Percentiles rank a stretch among this genome's conserved stretches.
Evolutionary conservation across 53 echinoderm and acorn worm genomes (phyloP).

Genomic region (Apostichopus leukothele): DNA sequence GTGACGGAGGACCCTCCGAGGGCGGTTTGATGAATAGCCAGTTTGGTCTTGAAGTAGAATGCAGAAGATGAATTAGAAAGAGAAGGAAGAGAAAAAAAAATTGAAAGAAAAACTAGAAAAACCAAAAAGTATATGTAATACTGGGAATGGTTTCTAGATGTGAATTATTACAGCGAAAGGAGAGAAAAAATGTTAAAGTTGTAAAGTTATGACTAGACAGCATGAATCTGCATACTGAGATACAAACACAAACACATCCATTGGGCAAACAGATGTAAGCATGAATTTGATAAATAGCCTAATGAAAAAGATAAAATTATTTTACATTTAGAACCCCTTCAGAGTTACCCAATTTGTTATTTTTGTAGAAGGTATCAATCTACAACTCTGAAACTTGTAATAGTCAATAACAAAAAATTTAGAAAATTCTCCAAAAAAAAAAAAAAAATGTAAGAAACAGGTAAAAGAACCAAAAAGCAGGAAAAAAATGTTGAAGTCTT

Average conservation of each 20-base stretch:
- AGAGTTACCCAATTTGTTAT: no score
- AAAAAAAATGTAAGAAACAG: no score
- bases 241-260: not conserved
- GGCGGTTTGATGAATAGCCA: constrained; percentile 50
- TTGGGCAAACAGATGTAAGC: not conserved
- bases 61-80: not conserved
- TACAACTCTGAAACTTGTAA: no score
- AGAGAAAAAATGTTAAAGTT: not conserved
- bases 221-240: not conserved
- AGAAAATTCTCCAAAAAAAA: not conserved
- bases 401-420: no score
- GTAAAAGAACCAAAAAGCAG: no score
- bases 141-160: not conserved
- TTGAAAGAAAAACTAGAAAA: not conserved
- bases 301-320: no score
- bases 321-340: no score
- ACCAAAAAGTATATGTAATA: not conserved
- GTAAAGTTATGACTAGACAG: not conserved
- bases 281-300: not conserved
- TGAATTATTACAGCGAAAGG: not conserved
- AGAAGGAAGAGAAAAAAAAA: not conserved
- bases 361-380: no score
- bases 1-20: constrained; percentile 38
- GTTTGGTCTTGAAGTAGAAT: constrained; percentile 29
- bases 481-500: no score